Percentiles rank a stretch among this genome's conserved stretches.
These are phyloP conservation scores for Atractosteus spatula DNA, from an alignment of 2,113 vertebrate genomes.

Conservation along the genomic window DNA sequence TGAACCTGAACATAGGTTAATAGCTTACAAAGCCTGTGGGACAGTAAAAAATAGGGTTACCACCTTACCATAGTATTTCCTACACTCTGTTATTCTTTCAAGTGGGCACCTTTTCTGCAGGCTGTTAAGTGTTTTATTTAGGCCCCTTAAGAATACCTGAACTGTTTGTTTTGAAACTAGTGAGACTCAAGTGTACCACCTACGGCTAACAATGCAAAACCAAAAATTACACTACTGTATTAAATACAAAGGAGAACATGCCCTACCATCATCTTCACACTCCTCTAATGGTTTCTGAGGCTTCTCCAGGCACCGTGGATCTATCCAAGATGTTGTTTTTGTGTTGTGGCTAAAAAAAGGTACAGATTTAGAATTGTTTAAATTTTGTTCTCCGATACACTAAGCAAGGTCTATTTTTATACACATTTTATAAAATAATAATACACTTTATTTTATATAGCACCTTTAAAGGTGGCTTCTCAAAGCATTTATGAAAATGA, in stretches of 20 bases:
- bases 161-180: neutral
- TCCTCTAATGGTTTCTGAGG: conserved; percentile 98
- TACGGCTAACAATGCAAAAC: conserved; percentile 27
- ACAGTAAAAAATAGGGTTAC: too few species aligned
- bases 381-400: neutral
- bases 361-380: conserved; percentile 6
- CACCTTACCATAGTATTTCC: too few species aligned
- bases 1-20: too few species aligned
- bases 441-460: too few species aligned
- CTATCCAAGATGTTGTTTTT: conserved; percentile 98
- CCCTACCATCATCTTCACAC: conserved; percentile 97
- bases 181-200: conserved; percentile 56
- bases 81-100: too few species aligned
- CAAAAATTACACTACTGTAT: neutral
- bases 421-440: neutral
- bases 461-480: too few species aligned
- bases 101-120: too few species aligned
- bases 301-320: conserved; percentile 98
- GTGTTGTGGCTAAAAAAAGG: conserved; percentile 88
- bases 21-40: too few species aligned
- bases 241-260: conserved; percentile 19
- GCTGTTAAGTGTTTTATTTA: too few species aligned
- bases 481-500: too few species aligned
- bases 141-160: too few species aligned
- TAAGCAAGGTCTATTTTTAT: neutral